Evolutionary conservation across 2,797 vertebrate species (phyloP), one percentile per base, ranked within the genome.

Genomic region (Acropternis orthonyx): DNA sequence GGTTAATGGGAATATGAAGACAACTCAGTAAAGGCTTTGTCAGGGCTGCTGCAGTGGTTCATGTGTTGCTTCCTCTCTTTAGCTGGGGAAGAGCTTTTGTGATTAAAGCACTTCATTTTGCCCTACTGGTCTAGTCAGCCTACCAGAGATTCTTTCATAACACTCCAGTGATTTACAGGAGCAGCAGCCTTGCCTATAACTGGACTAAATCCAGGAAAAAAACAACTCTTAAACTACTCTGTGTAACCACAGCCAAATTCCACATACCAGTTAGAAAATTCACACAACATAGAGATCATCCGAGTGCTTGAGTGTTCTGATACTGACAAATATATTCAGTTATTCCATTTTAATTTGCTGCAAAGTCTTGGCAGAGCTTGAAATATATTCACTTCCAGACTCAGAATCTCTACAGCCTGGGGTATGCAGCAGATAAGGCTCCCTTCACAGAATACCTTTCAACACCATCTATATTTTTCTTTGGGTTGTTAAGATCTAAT

Each of bases 161-260:
- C 69, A 49, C 72, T 84, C 24, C 27, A 61, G 14, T 78, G 88
- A 96, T 88, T 90, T 95, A 81, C 17, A 94, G 76, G 62, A 81
- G 58, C 48, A 94, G 41, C 69, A 83, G 65, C 41, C 52, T 54
- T 89, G 72, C 58, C 82, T 94, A 18, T 59, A 81, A 58, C 61
- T 92, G 94, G 92, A 88, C 27, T 32, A 76, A 61, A 83, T 93
- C 89, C 94, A 97, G 94, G 58, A 77, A n/a, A n/a, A n/a, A n/a
- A 81, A 77, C 21, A 62, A 21, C 56, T 73, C 74, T 85, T 90
- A 93, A 93, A 73, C 26, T 26, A 34, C 46, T 58, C 65, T 4
- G 1, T 43, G 27, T 76, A 83, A 68, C 5, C 4, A 34, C 63
- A 96, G 89, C 91, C 95, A 95, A 94, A 89, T 96, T 96, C 93